Percentiles rank a stretch among this genome's conserved stretches.
Conservation (phyloP, 92 coral and sea anemone genomes). For the Scolanthus callimorphus region DNA sequence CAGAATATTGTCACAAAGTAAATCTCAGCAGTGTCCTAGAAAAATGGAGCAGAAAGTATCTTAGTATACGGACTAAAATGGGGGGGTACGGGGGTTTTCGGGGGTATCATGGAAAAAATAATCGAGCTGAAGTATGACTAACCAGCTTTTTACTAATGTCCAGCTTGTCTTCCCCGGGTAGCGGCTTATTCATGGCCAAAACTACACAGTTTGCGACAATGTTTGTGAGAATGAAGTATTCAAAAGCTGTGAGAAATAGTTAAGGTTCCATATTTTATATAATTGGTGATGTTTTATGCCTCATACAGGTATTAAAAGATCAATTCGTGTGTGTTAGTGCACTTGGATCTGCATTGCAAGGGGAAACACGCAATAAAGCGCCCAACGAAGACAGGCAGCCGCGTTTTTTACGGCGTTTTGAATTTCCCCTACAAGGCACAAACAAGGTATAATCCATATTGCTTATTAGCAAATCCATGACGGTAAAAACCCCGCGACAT, state of each 20-base stretch:
- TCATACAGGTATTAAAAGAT: no score
- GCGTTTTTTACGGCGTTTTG: no score
- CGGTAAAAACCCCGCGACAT: no score
- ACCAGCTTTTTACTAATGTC: slow-evolving; percentile 72
- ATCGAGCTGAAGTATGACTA: slow-evolving; percentile 11
- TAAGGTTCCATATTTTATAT: slow-evolving; percentile 69
- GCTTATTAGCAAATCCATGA: no score
- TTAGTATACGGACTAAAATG: neutral
- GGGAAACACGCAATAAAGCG: no score
- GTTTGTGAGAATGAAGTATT: slow-evolving; percentile 79
- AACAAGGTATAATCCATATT: no score
- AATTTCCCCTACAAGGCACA: no score
- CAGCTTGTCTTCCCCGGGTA: slow-evolving; percentile 72
- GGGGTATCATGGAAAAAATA: neutral
- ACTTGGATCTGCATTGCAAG: no score
- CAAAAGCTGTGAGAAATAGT: slow-evolving; percentile 74
- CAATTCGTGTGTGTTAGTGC: no score
- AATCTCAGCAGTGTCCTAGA: slow-evolving; percentile 72
- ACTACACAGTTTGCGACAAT: slow-evolving; percentile 96
- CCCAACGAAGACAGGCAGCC: no score
- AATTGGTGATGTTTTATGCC: no score
- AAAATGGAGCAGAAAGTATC: neutral
- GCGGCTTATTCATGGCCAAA: slow-evolving; percentile 82
- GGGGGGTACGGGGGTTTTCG: neutral
- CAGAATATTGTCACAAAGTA: slow-evolving; percentile 83